Percentiles rank a stretch among this genome's conserved stretches.
phyloP scores from a whole-genome alignment of 2,888 invertebrate species.

The Chymomyza procnemis region DNA sequence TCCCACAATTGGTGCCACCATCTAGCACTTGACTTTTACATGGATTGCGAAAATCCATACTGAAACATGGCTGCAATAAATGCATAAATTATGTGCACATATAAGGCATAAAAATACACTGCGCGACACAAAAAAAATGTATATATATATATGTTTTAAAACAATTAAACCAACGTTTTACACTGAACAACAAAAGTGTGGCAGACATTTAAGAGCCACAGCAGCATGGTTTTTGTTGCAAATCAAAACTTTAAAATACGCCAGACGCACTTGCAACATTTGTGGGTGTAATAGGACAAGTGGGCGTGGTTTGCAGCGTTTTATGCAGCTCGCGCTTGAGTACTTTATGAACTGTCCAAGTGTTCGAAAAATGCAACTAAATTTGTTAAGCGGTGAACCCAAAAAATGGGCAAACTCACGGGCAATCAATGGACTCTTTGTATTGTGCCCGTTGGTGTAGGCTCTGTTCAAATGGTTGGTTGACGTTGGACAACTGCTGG shows the following conservation, averaged over 20 bases:
- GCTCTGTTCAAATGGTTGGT: background rate
- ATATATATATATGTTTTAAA: too few species aligned
- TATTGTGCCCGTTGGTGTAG: background rate
- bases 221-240: background rate
- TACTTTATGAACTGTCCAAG: constrained; percentile 1
- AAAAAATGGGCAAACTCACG: background rate
- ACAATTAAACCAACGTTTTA: constrained; percentile 8
- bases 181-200: background rate
- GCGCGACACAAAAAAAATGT: background rate
- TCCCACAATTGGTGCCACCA: background rate
- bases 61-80: background rate
- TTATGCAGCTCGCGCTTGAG: background rate
- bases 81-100: constrained; percentile 4
- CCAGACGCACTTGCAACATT: background rate
- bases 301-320: background rate
- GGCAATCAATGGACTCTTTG: constrained; percentile 1
- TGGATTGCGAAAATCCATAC: background rate
- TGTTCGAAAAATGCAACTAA: constrained; percentile 1
- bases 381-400: constrained; percentile 1
- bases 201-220: background rate
- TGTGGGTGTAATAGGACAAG: too few species aligned
- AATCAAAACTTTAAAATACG: background rate
- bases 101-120: background rate
- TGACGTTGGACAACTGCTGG: background rate
- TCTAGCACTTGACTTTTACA: background rate